Evolutionary conservation across 2,113 vertebrate species (phyloP), one percentile per base, ranked within the genome.

Genomic region (Paramisgurnus dabryanus): DNA sequence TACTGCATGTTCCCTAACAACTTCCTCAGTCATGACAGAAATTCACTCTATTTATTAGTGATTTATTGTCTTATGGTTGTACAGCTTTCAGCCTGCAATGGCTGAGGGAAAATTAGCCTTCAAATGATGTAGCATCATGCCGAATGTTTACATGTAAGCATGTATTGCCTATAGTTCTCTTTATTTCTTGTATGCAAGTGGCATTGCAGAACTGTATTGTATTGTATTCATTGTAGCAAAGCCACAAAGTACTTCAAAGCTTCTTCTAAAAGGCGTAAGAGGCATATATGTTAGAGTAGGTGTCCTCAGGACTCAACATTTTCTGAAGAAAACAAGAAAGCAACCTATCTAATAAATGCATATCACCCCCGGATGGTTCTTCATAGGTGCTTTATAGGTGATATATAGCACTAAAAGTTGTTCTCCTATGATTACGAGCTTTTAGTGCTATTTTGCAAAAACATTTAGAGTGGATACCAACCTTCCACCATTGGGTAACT

Each of bases 281-380:
- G 49, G 65, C 27, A 47, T 47, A 43, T 39, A 9, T 43, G 45
- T 22, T 39, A 75, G 9, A 9, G 17, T 3, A 55, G 5, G 67
- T 45, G 61, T 34, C 27, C 27, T 34, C 80, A 72, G 61, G 72
- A 76, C 55, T 57, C 45, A 58, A 10, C 10, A 82, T 76, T 72
- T 76, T 55, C 53, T 0, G 7, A 82, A 63, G 80, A 85, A 82
- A 82, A 60, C 67, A 27, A 17, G 72, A 43, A 41, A 10, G 7
- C 45, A 47, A 22, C 80, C 75, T 79, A 22, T 22, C 22, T 22
- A 22, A 22, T 22, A 22, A 22, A 22, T 22, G 22, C 22, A 22
- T 22, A 22, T 22, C 22, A 22, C 22, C 22, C 22, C 22, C 22
- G 22, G 22, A 22, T 22, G 22, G 22, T 22, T 22, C 22, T 22